phyloP scores from a whole-genome alignment of 2,797 vertebrate genomes.

The Poeciliopsis turneri region DNA sequence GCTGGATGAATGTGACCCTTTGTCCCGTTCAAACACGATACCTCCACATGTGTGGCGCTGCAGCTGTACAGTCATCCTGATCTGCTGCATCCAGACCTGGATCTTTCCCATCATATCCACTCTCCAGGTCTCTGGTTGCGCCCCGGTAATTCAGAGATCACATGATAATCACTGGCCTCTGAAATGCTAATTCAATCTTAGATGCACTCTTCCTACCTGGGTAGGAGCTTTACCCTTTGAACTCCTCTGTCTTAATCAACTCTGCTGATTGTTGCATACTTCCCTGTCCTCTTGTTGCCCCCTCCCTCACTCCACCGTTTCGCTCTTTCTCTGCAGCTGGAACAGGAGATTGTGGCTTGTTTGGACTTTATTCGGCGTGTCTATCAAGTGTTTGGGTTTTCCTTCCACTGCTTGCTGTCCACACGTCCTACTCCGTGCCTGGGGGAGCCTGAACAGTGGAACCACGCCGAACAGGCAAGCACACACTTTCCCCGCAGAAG shows the following conservation, averaged over 20 bases:
- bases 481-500: not conserved
- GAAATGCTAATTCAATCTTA: slow-evolving; percentile 37
- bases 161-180: slow-evolving; percentile 27
- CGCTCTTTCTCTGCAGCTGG: slow-evolving; percentile 77
- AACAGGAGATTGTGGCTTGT: slow-evolving; percentile 87
- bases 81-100: slow-evolving; percentile 16
- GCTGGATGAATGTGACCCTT: slow-evolving; percentile 65
- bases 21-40: slow-evolving; percentile 61
- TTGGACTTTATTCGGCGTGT: slow-evolving; percentile 89
- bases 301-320: slow-evolving; percentile 3
- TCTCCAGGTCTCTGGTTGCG: slow-evolving; percentile 24
- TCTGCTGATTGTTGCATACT: slow-evolving; percentile 4
- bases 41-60: slow-evolving; percentile 49
- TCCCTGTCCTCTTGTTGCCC: slow-evolving; percentile 6
- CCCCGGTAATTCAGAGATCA: slow-evolving; percentile 29
- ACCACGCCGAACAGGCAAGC: slow-evolving; percentile 88
- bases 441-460: slow-evolving; percentile 89
- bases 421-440: slow-evolving; percentile 88
- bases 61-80: slow-evolving; percentile 37
- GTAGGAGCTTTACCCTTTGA: slow-evolving; percentile 18
- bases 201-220: slow-evolving; percentile 1
- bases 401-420: slow-evolving; percentile 88
- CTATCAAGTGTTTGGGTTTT: slow-evolving; percentile 90
- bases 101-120: slow-evolving; percentile 33
- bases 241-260: not conserved